phyloP scores from a whole-genome alignment of 2,888 invertebrate species.

The Nomada fabriciana region DNA sequence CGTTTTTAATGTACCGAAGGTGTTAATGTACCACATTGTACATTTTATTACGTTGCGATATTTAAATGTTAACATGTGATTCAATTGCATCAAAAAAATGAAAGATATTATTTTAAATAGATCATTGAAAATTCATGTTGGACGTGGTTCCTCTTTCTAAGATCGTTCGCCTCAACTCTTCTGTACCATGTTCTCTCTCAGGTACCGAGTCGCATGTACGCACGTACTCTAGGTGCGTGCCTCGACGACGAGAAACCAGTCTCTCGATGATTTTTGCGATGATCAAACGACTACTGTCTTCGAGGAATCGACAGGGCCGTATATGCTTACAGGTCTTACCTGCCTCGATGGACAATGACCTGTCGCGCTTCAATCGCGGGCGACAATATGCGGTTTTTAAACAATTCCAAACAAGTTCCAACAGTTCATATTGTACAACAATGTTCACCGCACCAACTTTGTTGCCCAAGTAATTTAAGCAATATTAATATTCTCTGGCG shows the following conservation, averaged over 20 bases:
- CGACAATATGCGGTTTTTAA: neutral
- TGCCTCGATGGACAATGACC: constrained; percentile 50
- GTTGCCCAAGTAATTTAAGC: neutral
- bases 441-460: neutral
- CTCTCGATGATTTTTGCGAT: constrained; percentile 71
- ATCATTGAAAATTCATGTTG: neutral
- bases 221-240: constrained; percentile 68
- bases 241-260: constrained; percentile 74
- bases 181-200: constrained; percentile 54
- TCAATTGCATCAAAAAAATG: neutral
- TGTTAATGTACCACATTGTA: too few species aligned
- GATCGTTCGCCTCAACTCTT: constrained; percentile 17
- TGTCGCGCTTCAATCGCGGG: constrained; percentile 11
- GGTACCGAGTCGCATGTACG: constrained; percentile 59
- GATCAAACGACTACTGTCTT: constrained; percentile 71
- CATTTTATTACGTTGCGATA: neutral
- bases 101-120: neutral
- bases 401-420: neutral
- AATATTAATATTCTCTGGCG: too few species aligned
- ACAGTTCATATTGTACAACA: neutral
- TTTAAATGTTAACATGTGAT: neutral
- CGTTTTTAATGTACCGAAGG: too few species aligned
- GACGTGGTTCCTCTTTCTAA: constrained; percentile 11
- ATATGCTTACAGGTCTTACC: constrained; percentile 55
- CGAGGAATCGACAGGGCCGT: constrained; percentile 72